phyloP scores from a whole-genome alignment of 2,888 invertebrate species.

The Rutpela maculata region DNA sequence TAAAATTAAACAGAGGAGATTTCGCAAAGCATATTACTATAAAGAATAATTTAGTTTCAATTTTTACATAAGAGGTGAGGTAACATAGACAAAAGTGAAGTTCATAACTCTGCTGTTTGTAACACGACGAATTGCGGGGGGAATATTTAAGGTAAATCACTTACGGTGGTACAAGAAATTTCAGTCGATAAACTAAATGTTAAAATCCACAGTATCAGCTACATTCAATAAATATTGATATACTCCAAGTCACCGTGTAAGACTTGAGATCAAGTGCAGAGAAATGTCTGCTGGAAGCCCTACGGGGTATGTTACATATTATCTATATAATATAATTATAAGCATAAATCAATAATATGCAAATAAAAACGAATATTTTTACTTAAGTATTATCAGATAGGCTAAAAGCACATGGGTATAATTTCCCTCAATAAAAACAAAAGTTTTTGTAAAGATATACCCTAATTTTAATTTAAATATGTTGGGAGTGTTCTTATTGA shows the following conservation, averaged over 20 bases:
- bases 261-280: neutral
- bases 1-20: neutral
- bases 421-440: too few relatives aligned
- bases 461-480: too few relatives aligned
- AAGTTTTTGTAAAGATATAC: too few relatives aligned
- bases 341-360: neutral
- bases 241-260: neutral
- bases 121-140: neutral
- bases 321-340: neutral
- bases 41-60: too few relatives aligned
- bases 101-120: too few relatives aligned
- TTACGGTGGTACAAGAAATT: neutral
- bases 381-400: too few relatives aligned
- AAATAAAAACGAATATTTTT: too few relatives aligned
- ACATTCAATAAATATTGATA: neutral
- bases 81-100: neutral
- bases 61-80: too few relatives aligned
- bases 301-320: neutral
- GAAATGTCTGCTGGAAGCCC: neutral
- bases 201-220: neutral
- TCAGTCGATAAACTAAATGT: neutral
- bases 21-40: neutral
- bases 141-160: neutral
- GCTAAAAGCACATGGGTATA: too few relatives aligned
- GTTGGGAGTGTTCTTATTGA: too few relatives aligned